A percentile compares a stretch with the other conserved stretches of the same genome.
Evolutionary conservation across 2,797 vertebrate genomes (phyloP).

Genomic region (Anomalospiza imberbis): DNA sequence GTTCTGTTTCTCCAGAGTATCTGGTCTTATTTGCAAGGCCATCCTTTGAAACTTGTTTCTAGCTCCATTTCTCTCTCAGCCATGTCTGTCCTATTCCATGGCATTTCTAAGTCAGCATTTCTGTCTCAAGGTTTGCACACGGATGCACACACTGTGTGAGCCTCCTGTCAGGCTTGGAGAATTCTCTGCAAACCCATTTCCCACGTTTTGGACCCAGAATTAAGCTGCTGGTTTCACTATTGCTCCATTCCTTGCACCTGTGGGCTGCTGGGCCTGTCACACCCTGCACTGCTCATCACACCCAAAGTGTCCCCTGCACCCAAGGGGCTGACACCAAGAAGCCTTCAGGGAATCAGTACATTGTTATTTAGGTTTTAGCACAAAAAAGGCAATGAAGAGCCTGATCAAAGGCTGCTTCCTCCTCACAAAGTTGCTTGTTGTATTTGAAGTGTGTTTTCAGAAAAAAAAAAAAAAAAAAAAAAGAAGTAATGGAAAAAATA

Average conservation of each 20-base stretch:
- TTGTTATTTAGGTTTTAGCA: background rate
- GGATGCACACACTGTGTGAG: background rate
- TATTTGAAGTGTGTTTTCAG: background rate
- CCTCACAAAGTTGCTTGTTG: background rate
- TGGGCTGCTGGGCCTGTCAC: background rate
- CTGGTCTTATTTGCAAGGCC: background rate
- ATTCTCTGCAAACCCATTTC: background rate
- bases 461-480: too few relatives aligned
- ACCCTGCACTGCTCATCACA: background rate
- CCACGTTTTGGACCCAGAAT: background rate
- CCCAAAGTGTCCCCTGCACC: background rate
- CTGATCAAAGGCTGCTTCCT: background rate
- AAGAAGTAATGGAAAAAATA: background rate
- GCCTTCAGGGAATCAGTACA: background rate
- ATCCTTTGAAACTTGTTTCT: background rate
- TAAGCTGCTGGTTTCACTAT: background rate
- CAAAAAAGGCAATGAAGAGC: background rate
- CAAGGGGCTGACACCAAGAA: background rate
- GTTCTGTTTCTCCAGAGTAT: background rate
- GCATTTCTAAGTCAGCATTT: background rate
- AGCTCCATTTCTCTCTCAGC: background rate
- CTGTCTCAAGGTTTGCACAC: background rate
- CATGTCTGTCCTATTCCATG: background rate
- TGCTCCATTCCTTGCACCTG: accelerated
- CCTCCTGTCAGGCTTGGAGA: background rate